phyloP scores from a whole-genome alignment of 2,888 invertebrate species.

The Mystacides longicornis region DNA sequence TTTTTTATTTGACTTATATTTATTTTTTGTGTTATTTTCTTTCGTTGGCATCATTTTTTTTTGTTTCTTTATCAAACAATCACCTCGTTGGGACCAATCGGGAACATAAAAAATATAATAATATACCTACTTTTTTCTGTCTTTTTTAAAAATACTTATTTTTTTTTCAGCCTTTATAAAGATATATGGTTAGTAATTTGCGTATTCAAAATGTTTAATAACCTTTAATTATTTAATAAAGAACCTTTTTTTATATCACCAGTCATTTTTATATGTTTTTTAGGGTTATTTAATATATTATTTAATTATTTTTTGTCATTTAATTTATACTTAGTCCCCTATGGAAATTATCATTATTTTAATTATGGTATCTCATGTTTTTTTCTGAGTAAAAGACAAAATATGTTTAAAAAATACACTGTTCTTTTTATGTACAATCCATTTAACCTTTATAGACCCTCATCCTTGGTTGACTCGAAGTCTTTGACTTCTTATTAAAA shows the following conservation, averaged over 20 bases:
- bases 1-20: background rate
- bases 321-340: slow-evolving; percentile 24
- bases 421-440: background rate
- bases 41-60: background rate
- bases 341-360: slow-evolving; percentile 20
- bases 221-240: background rate
- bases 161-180: no score
- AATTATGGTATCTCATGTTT: slow-evolving; percentile 26
- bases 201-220: slow-evolving; percentile 10
- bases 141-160: no score
- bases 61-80: background rate
- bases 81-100: slow-evolving; percentile 2
- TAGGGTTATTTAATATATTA: slow-evolving; percentile 21
- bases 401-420: slow-evolving; percentile 13
- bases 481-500: no score
- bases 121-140: background rate
- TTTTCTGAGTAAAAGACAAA: slow-evolving; percentile 25
- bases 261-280: slow-evolving; percentile 26
- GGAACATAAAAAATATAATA: background rate
- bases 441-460: background rate
- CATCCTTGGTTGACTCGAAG: no score
- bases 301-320: slow-evolving; percentile 25
- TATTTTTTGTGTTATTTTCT: background rate
- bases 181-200: no score
- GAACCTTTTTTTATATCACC: slow-evolving; percentile 12